Conservation (phyloP, 2,888 invertebrate species). For the Aphodius granarius region DNA sequence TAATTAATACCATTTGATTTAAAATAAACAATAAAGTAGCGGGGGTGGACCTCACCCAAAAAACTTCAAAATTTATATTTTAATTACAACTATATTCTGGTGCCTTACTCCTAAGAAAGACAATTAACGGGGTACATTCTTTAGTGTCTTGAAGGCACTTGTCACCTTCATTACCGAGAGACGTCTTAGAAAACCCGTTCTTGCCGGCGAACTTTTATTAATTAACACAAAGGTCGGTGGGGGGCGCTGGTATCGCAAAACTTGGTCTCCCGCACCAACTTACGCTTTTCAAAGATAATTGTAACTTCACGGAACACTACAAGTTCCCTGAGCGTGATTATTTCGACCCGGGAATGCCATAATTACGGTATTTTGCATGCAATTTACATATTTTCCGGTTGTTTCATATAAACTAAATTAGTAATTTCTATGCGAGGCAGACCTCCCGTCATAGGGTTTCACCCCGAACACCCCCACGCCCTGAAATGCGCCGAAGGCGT, state of each 20-base stretch:
- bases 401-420: slow-evolving; percentile 5
- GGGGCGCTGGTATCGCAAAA: not conserved
- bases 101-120: not conserved
- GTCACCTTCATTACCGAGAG: not conserved
- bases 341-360: not conserved
- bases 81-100: not conserved
- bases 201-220: not conserved
- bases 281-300: not conserved
- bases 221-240: not conserved
- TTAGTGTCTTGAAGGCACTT: not conserved
- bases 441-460: not conserved
- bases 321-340: not conserved
- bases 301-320: not conserved
- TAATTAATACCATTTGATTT: too few species aligned
- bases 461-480: not conserved
- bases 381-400: slow-evolving; percentile 11
- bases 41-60: too few species aligned
- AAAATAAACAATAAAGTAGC: too few species aligned
- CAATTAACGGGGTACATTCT: not conserved
- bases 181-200: not conserved
- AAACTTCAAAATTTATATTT: too few species aligned
- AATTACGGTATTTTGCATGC: slow-evolving; percentile 12
- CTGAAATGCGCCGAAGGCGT: not conserved
- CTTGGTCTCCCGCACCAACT: not conserved
- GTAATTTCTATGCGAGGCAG: slow-evolving; percentile 16